Conservation (phyloP, 1,140 invertebrate genomes). For the Hormaphis cornu region DNA sequence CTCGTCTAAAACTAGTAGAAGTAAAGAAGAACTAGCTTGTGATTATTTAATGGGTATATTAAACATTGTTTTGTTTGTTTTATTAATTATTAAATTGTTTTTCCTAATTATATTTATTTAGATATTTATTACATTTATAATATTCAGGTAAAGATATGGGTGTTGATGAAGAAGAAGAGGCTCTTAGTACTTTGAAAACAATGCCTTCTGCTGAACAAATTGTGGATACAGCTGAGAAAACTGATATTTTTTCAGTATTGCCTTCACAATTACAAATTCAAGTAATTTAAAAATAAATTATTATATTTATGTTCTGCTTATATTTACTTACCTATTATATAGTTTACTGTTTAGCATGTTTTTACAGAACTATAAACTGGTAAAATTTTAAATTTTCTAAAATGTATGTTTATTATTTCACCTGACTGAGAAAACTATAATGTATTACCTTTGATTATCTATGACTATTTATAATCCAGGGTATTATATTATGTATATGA, state of each 20-base stretch:
- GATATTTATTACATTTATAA: neutral
- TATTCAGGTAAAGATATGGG: conserved; percentile 12
- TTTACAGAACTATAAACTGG: too few relatives aligned
- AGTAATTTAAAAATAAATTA: neutral
- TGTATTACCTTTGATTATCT: too few relatives aligned
- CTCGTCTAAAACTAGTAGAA: neutral
- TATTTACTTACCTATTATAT: too few relatives aligned
- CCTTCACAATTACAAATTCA: neutral
- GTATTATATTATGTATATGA: too few relatives aligned
- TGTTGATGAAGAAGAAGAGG: conserved; percentile 21
- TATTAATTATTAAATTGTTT: neutral
- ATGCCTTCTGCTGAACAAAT: conserved; percentile 8
- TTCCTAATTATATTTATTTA: too few relatives aligned
- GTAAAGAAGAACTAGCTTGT: conserved; percentile 18
- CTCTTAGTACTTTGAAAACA: neutral
- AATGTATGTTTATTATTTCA: too few relatives aligned
- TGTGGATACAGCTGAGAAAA: conserved; percentile 9
- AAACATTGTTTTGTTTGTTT: neutral
- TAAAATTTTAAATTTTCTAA: too few relatives aligned
- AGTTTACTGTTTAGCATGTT: too few relatives aligned
- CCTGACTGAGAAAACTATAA: too few relatives aligned
- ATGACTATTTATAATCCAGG: too few relatives aligned
- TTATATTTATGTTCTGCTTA: neutral
- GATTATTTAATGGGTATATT: conserved; percentile 22
- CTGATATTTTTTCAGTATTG: neutral